These are phyloP conservation scores for Hydrolagus colliei DNA, from an alignment of 2,797 vertebrate genomes.

Conservation along the genomic window DNA sequence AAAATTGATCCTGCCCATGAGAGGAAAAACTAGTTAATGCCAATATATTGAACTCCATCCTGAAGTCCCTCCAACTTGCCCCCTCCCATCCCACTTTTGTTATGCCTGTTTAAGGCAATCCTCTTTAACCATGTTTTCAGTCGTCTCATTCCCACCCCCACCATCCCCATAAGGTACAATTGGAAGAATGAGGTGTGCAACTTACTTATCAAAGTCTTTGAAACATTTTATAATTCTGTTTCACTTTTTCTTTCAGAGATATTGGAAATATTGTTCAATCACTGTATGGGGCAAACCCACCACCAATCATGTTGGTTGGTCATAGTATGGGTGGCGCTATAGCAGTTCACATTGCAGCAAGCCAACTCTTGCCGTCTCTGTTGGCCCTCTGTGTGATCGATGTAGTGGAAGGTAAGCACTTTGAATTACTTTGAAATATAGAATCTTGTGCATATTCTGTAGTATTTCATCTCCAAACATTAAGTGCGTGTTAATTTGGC, in stretches of 20 bases:
- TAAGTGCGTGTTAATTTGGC: neutral
- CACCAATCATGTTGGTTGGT: constrained; percentile 91
- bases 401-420: constrained; percentile 82
- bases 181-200: no score
- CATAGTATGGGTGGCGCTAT: constrained; percentile 98
- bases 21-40: no score
- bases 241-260: constrained; percentile 58
- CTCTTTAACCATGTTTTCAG: no score
- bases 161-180: no score
- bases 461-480: no score
- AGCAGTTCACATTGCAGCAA: constrained; percentile 82
- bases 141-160: no score
- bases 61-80: no score
- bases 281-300: constrained; percentile 83
- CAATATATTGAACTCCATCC: no score
- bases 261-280: constrained; percentile 85
- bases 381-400: constrained; percentile 94
- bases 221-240: neutral
- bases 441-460: constrained; percentile 29
- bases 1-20: no score
- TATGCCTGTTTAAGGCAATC: no score
- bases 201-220: neutral
- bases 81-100: no score
- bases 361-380: constrained; percentile 79
- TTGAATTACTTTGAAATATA: constrained; percentile 33